phyloP scores from a whole-genome alignment of 2,113 vertebrate species.

The Oncorhynchus keta region DNA sequence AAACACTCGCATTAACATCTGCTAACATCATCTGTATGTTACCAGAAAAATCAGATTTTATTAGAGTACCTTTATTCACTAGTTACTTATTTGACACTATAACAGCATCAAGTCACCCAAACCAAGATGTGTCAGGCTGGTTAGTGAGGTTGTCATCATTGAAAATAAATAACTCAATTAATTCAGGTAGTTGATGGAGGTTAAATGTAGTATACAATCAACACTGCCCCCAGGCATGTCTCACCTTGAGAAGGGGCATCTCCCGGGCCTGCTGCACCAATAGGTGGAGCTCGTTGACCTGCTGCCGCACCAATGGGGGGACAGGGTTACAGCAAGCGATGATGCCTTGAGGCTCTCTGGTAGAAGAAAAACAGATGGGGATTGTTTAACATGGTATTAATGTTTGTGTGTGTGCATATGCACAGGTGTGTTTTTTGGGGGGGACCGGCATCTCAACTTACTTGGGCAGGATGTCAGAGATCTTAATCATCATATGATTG shows the following conservation, averaged over 20 bases:
- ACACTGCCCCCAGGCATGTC: not conserved
- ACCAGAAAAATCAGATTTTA: no score
- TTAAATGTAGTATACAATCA: not conserved
- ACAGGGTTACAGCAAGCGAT: constrained; percentile 93
- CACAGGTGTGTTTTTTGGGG: not conserved
- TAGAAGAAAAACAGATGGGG: not conserved
- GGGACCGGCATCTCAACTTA: constrained; percentile 66
- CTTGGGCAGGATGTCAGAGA: constrained; percentile 92
- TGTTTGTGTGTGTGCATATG: not conserved
- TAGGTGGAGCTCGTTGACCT: constrained; percentile 90
- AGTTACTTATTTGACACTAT: not conserved
- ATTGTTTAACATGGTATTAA: not conserved
- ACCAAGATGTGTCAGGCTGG: not conserved
- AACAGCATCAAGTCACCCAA: not conserved
- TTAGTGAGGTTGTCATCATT: not conserved
- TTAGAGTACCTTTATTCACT: no score
- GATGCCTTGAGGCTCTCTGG: constrained; percentile 92
- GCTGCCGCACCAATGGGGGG: constrained; percentile 90
- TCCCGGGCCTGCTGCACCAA: constrained; percentile 88
- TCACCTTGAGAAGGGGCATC: constrained; percentile 92
- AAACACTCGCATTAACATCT: no score
- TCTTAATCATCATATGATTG: constrained; percentile 95
- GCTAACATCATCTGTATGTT: no score
- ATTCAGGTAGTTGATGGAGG: not conserved
- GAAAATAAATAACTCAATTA: no score